These are phyloP conservation scores for Numenius phaeopus DNA, from an alignment of 2,797 vertebrate species.

Conservation along the genomic window DNA sequence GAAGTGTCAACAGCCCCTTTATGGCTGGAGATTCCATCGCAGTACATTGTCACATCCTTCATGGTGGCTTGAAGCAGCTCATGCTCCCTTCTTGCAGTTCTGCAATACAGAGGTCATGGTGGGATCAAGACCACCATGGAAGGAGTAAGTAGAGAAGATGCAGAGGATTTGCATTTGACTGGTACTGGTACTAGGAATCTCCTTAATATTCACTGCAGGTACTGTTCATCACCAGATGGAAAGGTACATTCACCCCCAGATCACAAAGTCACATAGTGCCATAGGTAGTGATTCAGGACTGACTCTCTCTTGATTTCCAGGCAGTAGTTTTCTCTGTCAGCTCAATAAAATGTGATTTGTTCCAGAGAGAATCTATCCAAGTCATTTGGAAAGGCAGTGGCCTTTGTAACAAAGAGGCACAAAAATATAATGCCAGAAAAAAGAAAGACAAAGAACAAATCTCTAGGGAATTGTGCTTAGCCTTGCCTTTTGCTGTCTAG, in stretches of 20 bases:
- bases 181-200: background rate
- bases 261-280: background rate
- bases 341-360: constrained; percentile 37
- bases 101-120: background rate
- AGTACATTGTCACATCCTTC: background rate
- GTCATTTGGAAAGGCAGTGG: background rate
- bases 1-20: background rate
- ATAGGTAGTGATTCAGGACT: background rate
- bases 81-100: background rate
- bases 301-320: background rate
- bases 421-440: background rate
- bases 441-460: background rate
- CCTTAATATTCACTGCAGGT: background rate
- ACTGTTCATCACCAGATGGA: background rate
- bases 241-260: background rate
- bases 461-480: background rate
- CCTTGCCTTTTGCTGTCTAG: background rate
- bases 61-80: background rate
- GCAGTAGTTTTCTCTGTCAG: background rate
- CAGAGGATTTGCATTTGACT: background rate
- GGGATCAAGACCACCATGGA: background rate
- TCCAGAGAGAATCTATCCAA: background rate
- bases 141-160: background rate
- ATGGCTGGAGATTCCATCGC: background rate
- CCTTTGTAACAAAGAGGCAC: background rate